Evolutionary conservation across 92 coral and sea anemone genomes (phyloP).

Genomic region (Heteractis magnifica): DNA sequence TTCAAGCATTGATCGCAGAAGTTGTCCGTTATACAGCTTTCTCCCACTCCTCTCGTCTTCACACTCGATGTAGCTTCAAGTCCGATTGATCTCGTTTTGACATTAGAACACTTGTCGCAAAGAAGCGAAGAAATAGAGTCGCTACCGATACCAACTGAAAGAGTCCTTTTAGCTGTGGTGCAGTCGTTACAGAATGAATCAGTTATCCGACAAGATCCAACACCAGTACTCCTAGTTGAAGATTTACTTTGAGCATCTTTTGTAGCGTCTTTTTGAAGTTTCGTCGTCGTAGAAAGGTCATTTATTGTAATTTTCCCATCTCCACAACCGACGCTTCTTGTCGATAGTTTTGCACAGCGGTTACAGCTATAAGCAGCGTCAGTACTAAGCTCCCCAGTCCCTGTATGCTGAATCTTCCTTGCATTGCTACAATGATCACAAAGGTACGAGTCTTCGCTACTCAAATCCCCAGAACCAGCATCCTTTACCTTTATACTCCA

Average conservation of each 20-base stretch:
- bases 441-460: conserved; percentile 54
- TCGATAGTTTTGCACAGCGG: conserved; percentile 45
- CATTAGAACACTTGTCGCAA: conserved; percentile 71
- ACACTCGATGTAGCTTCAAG: conserved; percentile 40
- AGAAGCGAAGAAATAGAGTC: conserved; percentile 59
- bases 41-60: conserved; percentile 62
- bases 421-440: conserved; percentile 55
- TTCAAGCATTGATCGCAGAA: conserved; percentile 70
- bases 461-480: conserved; percentile 62
- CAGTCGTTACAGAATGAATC: conserved; percentile 68
- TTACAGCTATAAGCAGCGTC: conserved; percentile 55
- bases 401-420: conserved; percentile 30
- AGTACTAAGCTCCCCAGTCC: conserved; percentile 55
- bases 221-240: conserved; percentile 42
- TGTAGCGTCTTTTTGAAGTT: not conserved
- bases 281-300: not conserved
- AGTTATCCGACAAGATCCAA: conserved; percentile 63
- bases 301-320: conserved; percentile 18
- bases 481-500: conserved; percentile 52
- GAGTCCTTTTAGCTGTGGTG: conserved; percentile 35
- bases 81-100: conserved; percentile 75
- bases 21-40: conserved; percentile 81
- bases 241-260: not conserved
- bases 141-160: conserved; percentile 73
- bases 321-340: conserved; percentile 66